Conservation (phyloP, 2,797 vertebrate genomes). For the Macroramphosus scolopax region DNA sequence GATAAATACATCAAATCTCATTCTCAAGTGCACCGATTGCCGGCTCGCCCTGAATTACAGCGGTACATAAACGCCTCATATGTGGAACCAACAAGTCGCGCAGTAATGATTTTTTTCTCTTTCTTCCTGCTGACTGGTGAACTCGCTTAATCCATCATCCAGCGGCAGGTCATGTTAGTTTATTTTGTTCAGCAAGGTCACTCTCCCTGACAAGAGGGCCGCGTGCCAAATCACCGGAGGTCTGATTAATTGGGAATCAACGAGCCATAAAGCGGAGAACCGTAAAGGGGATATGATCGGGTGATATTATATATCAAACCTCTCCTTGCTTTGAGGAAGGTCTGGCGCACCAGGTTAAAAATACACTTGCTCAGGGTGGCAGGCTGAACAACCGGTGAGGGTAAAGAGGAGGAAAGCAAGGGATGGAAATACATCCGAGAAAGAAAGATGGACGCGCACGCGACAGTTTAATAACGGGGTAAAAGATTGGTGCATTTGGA, state of each 20-base stretch:
- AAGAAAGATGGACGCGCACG: conserved; percentile 10
- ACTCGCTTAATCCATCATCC: conserved; percentile 44
- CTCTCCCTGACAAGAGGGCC: conserved; percentile 24
- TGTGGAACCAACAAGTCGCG: conserved; percentile 15
- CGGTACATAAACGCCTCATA: not conserved
- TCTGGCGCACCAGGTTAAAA: conserved; percentile 44
- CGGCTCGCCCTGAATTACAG: conserved; percentile 1
- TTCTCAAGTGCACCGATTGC: not conserved
- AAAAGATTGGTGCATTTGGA: not conserved
- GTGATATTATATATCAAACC: conserved; percentile 44
- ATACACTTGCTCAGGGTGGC: conserved; percentile 18
- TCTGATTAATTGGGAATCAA: conserved; percentile 63
- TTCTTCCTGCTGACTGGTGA: conserved; percentile 19
- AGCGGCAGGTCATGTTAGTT: conserved; percentile 37
- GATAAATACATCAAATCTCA: no score
- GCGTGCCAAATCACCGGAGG: conserved; percentile 39
- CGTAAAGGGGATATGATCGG: conserved; percentile 37
- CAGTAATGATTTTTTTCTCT: conserved; percentile 36
- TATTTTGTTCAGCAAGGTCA: conserved; percentile 53
- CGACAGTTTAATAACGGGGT: no score
- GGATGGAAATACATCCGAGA: conserved; percentile 12
- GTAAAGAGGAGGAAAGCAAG: conserved; percentile 5
- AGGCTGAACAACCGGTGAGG: conserved; percentile 8
- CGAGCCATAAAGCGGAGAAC: conserved; percentile 28
- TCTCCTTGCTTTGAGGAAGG: conserved; percentile 47